A percentile compares a stretch with the other conserved stretches of the same genome.
phyloP scores from a whole-genome alignment of 2,888 invertebrate genomes.

The Cryptus armator region DNA sequence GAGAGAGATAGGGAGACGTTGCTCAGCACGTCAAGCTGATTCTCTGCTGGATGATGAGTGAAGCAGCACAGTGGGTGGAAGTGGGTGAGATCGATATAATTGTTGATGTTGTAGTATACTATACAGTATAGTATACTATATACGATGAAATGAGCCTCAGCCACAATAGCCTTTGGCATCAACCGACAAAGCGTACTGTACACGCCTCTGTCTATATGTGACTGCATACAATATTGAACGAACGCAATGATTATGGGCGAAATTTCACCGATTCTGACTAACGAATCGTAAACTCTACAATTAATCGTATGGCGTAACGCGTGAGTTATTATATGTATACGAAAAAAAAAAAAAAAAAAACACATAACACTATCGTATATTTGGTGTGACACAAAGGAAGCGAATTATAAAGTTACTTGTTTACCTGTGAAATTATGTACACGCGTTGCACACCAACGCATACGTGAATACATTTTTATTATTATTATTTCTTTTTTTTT shows the following conservation, averaged over 20 bases:
- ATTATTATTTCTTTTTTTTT: neutral
- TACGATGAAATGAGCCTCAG: neutral
- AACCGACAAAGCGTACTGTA: neutral
- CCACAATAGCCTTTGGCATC: constrained; percentile 10
- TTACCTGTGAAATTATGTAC: constrained; percentile 56
- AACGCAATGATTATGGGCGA: neutral
- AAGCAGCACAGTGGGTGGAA: neutral
- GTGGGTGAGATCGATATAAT: constrained; percentile 11
- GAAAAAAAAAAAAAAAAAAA: constrained; percentile 11
- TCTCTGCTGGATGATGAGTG: constrained; percentile 2
- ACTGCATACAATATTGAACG: neutral
- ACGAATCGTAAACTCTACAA: neutral
- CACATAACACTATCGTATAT: neutral
- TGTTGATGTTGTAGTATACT: constrained; percentile 4
- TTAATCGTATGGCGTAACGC: neutral
- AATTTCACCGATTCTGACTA: neutral
- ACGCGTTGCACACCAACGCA: constrained; percentile 17
- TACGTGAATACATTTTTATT: constrained; percentile 5
- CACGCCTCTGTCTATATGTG: neutral
- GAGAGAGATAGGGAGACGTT: neutral
- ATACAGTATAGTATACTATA: neutral
- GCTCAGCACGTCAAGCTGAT: neutral
- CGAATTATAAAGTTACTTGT: neutral
- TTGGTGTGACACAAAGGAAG: neutral
- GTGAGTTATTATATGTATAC: constrained; percentile 4